A percentile compares a stretch with the other conserved stretches of the same genome.
These are phyloP conservation scores for Clanis bilineata DNA, from an alignment of 2,888 invertebrate species.

Conservation along the genomic window DNA sequence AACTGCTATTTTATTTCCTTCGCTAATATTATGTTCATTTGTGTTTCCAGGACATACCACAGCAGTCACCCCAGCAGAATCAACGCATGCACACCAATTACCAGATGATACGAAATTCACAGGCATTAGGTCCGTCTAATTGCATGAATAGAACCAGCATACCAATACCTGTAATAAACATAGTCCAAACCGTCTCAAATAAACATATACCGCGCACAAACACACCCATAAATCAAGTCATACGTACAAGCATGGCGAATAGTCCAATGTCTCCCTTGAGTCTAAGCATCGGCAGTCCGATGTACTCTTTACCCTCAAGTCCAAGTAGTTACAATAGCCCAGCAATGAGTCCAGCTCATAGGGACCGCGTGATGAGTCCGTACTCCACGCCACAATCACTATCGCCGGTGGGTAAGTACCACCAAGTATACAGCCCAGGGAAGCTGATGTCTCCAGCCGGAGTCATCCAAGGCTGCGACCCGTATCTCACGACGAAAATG, in stretches of 20 bases:
- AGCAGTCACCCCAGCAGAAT: conserved; percentile 40
- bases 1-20: neutral
- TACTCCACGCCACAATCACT: conserved; percentile 68
- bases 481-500: conserved; percentile 69
- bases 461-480: conserved; percentile 62
- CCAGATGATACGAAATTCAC: conserved; percentile 47
- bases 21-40: conserved; percentile 26
- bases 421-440: conserved; percentile 57
- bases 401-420: conserved; percentile 62
- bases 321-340: conserved; percentile 67
- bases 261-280: conserved; percentile 66
- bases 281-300: conserved; percentile 60
- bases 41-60: conserved; percentile 59
- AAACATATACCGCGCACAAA: conserved; percentile 47
- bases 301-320: conserved; percentile 66
- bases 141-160: conserved; percentile 41
- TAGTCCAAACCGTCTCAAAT: conserved; percentile 50
- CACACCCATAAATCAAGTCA: conserved; percentile 35
- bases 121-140: conserved; percentile 34
- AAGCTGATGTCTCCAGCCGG: conserved; percentile 55
- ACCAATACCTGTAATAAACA: conserved; percentile 60
- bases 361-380: conserved; percentile 60
- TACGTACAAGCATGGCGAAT: conserved; percentile 36
- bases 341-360: conserved; percentile 63
- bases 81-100: conserved; percentile 45